Percentiles rank a stretch among this genome's conserved stretches.
Conservation (phyloP, 2,113 vertebrate genomes). For the Pterocles burchelli region DNA sequence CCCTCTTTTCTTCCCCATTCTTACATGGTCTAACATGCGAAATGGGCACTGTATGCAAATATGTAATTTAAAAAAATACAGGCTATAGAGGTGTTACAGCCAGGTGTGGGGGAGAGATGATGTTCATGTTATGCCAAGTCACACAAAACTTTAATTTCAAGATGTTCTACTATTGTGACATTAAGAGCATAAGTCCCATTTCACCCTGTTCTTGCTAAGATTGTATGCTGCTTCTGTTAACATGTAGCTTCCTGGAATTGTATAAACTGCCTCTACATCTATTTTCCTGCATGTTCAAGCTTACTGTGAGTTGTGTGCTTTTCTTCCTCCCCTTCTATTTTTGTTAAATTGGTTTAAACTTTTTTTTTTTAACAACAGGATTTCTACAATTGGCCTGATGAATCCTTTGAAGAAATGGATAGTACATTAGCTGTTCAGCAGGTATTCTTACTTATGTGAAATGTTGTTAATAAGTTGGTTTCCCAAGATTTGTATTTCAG, state of each 20-base stretch:
- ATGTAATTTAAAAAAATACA: accelerated
- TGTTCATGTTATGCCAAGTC: neutral
- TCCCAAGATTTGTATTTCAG: neutral
- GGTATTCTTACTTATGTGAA: slow-evolving; percentile 70
- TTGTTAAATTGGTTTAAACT: neutral
- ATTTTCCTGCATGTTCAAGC: neutral
- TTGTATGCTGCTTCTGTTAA: neutral
- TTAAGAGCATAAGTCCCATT: accelerated
- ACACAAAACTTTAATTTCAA: neutral
- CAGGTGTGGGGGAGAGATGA: neutral
- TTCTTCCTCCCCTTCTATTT: neutral
- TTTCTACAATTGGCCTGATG: slow-evolving; percentile 99
- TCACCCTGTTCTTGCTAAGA: neutral
- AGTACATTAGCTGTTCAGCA: slow-evolving; percentile 98
- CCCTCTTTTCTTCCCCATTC: neutral
- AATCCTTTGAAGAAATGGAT: slow-evolving; percentile 99
- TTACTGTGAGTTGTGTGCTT: neutral
- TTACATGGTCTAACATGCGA: neutral
- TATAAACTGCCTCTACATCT: neutral
- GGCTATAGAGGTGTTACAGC: neutral
- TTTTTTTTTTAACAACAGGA: slow-evolving; percentile 78
- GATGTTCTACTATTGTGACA: neutral
- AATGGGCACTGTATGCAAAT: neutral
- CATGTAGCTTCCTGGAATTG: slow-evolving; percentile 33
- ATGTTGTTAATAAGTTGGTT: neutral